A percentile compares a stretch with the other conserved stretches of the same genome.
Evolutionary conservation across 1,140 invertebrate genomes (phyloP).

Genomic region (Conopomorpha cramerella): DNA sequence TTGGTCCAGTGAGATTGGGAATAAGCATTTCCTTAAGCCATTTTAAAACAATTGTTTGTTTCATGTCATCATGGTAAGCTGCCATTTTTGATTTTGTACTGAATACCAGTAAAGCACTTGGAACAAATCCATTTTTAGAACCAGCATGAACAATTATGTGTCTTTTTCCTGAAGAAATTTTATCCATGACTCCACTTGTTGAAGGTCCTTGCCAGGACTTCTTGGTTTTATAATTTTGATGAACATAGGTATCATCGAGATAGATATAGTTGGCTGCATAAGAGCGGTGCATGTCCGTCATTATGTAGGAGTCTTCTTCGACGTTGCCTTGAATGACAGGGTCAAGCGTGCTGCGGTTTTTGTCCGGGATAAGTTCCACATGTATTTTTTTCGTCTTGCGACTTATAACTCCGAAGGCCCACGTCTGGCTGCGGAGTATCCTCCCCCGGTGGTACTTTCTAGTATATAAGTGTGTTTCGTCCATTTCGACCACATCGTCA

Average conservation of each 20-base stretch:
- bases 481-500: conserved; percentile 1
- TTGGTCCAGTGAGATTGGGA: conserved; percentile 1
- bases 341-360: neutral
- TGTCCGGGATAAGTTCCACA: neutral
- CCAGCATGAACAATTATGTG: conserved; percentile 4
- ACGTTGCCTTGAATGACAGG: neutral
- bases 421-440: neutral
- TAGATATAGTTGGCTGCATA: too few species aligned
- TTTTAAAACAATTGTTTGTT: neutral
- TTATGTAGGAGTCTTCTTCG: neutral
- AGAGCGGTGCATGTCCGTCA: conserved; percentile 3
- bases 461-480: conserved; percentile 1
- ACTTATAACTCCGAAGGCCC: neutral
- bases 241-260: too few species aligned
- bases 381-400: neutral
- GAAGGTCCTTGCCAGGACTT: too few species aligned
- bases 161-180: conserved; percentile 2
- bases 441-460: conserved; percentile 1
- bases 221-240: too few species aligned
- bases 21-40: conserved; percentile 2
- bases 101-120: conserved; percentile 2
- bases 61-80: conserved; percentile 3
- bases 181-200: too few species aligned
- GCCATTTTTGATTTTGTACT: conserved; percentile 2
- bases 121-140: conserved; percentile 2